Evolutionary conservation across 2,113 vertebrate species (phyloP), one percentile per base, ranked within the genome.

Genomic region (Scortum barcoo): DNA sequence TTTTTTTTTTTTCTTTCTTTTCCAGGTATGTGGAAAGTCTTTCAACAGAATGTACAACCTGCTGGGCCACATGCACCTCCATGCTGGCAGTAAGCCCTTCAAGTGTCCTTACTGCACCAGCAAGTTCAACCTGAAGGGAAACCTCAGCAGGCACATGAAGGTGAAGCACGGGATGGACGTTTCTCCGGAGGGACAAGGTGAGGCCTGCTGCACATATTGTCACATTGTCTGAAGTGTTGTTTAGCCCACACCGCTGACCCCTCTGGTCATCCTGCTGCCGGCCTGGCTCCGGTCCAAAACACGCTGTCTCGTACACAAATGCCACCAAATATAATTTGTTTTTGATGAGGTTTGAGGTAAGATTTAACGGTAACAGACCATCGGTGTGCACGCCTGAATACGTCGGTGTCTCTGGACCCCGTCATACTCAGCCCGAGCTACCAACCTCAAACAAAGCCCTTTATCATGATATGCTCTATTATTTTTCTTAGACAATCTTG

Each of bases 21-120:
- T 14, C 4, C 89, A 99, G 98, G 98, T 99, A 14, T 99, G 98
- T 0, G 97, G 97, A 13, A 99, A 99, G 83, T 98, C 97, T 86
- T 99, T 99, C 94, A 99, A 99, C 92, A 96, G 98, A 94, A 99
- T 99, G 98, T 99, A 99, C 95, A 99, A 99, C 95, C 96, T 99
- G 72, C 95, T 99, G 95, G 98, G 98, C 46, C 98, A 99, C 93
- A 99, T 99, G 98, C 98, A 99, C 80, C 96, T 99, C 72, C 98
- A 99, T 1, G 98, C 98, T 0, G 98, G 97, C 73, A 98, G 97
- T 94, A 99, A 99, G 88, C 98, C 98, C 83, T 99, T 99, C 95
- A 99, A 99, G 95, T 99, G 98, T 85, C 97, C 97, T 65, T 99
- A 99, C 94, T 99, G 98, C 95, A 98, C 97, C 92, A 99, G 98